Evolutionary conservation across 2,888 invertebrate genomes (phyloP), one percentile per base, ranked within the genome.

Genomic region (Drosophila setosimentum): DNA sequence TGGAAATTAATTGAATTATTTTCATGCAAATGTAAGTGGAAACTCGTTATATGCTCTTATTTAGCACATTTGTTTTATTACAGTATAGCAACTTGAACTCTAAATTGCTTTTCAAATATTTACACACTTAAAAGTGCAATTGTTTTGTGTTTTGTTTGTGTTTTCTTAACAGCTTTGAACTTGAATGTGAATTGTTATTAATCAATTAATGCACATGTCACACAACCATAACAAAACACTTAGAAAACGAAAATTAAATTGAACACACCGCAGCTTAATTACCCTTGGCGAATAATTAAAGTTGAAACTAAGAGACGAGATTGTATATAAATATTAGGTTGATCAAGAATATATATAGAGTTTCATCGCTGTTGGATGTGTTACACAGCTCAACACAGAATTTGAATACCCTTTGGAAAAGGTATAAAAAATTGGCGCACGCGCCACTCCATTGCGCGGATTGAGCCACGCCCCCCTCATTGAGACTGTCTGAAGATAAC

Each of bases 171-270:
- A 48, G 68, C 75, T 87, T 84, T 85, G 89, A 78, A 82, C 89
- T 86, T 87, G 87, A 89, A 62, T 78, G 29, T 16, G 35, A 73
- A 76, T 83, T 73, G 77, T 74, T 76, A 40, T 86, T 89, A 82
- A 87, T 82, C 82, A 85, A 87, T 85, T 88, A 87, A 78, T 84
- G 77, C 78, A 84, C 70, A 77, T 76, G 77, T 71, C 70, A 53
- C 32, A 24, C 49, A 66, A 33, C 27, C 29, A 65, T 64, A 50
- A 51, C 68, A 66, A 65, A 62, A 27, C 27, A 37, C 35, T 54
- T 7, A 27, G n/a, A 13, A 37, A 37, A 1, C 18, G 0, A 13
- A 1, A 27, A n/a, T 13, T 7, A 37, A 8, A 2, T 13, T 2
- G 2, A 32, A 24, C 21, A 53, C 18, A 18, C 2, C 16, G 21